phyloP scores from a whole-genome alignment of 2,888 invertebrate genomes.

The Ommatoiulus sabulosus region DNA sequence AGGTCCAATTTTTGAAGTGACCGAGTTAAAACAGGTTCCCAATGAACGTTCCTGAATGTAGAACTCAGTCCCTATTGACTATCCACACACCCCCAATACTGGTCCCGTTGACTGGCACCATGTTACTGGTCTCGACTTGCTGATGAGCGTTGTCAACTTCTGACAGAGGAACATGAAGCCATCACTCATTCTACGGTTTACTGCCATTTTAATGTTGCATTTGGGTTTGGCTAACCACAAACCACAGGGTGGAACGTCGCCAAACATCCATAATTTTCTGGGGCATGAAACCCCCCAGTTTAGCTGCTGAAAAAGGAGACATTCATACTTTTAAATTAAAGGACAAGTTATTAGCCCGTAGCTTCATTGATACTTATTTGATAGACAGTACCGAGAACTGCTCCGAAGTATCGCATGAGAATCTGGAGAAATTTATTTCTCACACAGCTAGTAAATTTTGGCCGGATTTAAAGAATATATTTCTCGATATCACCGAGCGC shows the following conservation, averaged over 20 bases:
- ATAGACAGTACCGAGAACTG: no score
- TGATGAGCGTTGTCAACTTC: background rate
- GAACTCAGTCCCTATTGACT: no score
- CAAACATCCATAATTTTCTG: background rate
- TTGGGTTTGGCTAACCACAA: background rate
- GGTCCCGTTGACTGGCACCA: background rate
- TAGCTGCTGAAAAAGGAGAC: background rate
- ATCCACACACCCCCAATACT: background rate
- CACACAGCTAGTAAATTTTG: background rate
- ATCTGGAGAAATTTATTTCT: no score
- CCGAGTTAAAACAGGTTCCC: no score
- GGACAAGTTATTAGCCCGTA: no score
- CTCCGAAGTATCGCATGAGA: no score
- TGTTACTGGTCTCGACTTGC: background rate
- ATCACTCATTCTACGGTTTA: background rate
- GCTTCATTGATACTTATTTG: no score
- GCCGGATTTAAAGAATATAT: no score
- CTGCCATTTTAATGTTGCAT: background rate
- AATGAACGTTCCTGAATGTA: no score
- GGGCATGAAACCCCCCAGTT: slow-evolving; percentile 15
- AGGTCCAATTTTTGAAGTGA: no score
- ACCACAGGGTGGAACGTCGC: background rate
- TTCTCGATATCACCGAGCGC: no score
- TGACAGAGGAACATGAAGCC: background rate
- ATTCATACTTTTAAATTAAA: background rate